These are phyloP conservation scores for Coryphaenoides rupestris DNA, from an alignment of 2,113 vertebrate genomes.

Conservation along the genomic window DNA sequence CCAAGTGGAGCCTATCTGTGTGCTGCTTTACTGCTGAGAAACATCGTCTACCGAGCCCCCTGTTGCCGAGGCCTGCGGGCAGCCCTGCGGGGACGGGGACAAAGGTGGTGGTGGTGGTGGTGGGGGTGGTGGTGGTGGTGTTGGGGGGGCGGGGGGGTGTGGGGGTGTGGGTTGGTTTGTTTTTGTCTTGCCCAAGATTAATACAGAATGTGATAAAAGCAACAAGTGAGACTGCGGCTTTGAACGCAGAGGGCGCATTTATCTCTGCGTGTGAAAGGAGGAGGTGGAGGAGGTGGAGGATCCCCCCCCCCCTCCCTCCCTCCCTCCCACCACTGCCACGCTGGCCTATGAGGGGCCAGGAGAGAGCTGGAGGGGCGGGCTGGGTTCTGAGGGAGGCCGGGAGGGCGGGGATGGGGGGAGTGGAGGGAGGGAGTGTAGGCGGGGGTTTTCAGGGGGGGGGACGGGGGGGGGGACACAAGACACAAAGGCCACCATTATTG, in stretches of 20 bases:
- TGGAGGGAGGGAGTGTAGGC: slow-evolving; percentile 32
- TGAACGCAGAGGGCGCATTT: slow-evolving; percentile 52
- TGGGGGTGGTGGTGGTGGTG: slow-evolving; percentile 33
- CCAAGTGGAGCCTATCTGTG: neutral
- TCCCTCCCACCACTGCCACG: neutral
- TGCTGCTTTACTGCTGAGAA: neutral
- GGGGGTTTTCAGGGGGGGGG: slow-evolving; percentile 26
- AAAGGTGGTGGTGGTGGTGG: neutral
- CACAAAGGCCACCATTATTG: slow-evolving; percentile 70
- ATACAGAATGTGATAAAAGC: slow-evolving; percentile 61
- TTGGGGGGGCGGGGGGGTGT: slow-evolving; percentile 5
- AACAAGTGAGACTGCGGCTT: slow-evolving; percentile 66
- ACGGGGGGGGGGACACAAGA: slow-evolving; percentile 32
- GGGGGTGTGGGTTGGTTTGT: slow-evolving; percentile 26
- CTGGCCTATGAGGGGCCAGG: too few relatives aligned
- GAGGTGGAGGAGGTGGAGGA: slow-evolving; percentile 36
- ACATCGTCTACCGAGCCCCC: too few relatives aligned
- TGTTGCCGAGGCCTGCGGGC: neutral
- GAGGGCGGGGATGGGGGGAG: neutral
- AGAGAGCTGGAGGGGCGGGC: neutral
- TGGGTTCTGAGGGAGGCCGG: neutral
- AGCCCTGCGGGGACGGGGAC: neutral
- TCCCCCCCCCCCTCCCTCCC: too few relatives aligned
- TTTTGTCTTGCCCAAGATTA: slow-evolving; percentile 42
- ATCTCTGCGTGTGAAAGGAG: slow-evolving; percentile 39